Conservation (phyloP, 2,113 vertebrate species). For the Malurus alboscapulatus region DNA sequence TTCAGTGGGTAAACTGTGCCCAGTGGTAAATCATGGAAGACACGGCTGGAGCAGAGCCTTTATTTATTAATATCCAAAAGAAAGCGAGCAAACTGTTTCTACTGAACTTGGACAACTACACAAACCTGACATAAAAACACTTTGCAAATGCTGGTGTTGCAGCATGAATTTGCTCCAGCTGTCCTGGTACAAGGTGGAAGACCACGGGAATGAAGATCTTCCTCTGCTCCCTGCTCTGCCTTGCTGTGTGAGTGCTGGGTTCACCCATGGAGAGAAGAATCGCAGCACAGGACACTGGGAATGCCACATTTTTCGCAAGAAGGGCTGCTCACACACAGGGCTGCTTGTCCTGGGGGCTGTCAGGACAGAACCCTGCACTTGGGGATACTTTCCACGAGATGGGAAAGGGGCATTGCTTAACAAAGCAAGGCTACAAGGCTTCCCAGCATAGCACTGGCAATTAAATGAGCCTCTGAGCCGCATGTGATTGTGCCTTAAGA, state of each 20-base stretch:
- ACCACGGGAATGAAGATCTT: neutral
- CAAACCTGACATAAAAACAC: neutral
- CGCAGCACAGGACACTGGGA: neutral
- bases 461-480: slow-evolving; percentile 46
- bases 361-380: neutral
- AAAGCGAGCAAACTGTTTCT: neutral
- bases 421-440: neutral
- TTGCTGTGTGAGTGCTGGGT: neutral
- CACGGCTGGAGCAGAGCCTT: neutral
- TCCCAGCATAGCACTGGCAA: neutral
- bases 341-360: neutral
- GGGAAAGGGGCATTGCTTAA: slow-evolving; percentile 26
- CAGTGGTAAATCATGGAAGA: neutral
- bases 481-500: slow-evolving; percentile 47
- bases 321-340: neutral
- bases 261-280: neutral
- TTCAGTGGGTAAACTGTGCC: neutral
- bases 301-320: neutral
- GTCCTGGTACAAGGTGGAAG: neutral
- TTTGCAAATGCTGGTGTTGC: rapidly evolving
- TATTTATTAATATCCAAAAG: neutral
- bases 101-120: neutral
- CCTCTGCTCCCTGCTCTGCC: neutral
- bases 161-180: neutral
- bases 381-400: neutral